Evolutionary conservation across 2,797 vertebrate genomes (phyloP).

Genomic region (Prunella strophiata): DNA sequence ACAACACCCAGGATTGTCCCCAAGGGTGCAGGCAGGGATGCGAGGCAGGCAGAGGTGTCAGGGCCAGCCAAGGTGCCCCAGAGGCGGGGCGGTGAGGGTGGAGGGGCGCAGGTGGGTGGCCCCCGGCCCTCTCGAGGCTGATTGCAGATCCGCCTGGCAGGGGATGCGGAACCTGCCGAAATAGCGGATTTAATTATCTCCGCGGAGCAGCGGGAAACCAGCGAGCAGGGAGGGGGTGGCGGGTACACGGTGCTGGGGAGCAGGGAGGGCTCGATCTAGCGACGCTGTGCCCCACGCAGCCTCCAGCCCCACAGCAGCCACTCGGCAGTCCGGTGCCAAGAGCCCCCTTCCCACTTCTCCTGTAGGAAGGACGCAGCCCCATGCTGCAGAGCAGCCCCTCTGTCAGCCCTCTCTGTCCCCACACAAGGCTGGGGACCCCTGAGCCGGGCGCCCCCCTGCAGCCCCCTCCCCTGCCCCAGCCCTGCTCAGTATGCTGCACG

Average conservation of each 20-base stretch:
- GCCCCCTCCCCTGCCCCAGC: background rate
- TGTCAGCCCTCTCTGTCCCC: background rate
- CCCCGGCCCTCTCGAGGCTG: slow-evolving; percentile 21
- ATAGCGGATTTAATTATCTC: slow-evolving; percentile 69
- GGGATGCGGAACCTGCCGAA: slow-evolving; percentile 68
- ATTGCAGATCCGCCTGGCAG: slow-evolving; percentile 65
- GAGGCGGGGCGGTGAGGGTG: background rate
- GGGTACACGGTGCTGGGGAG: background rate
- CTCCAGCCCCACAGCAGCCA: background rate
- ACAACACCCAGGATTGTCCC: background rate
- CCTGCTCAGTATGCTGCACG: slow-evolving; percentile 46
- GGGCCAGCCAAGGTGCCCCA: background rate
- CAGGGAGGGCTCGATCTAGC: background rate
- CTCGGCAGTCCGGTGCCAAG: rapidly evolving
- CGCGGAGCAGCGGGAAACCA: slow-evolving; percentile 46
- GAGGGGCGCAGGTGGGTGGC: background rate
- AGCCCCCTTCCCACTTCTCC: background rate
- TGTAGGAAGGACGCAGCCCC: background rate
- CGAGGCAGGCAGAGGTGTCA: background rate
- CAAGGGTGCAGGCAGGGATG: background rate
- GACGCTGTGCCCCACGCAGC: background rate
- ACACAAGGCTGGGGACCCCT: background rate
- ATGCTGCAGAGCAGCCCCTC: background rate
- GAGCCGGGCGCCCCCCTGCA: background rate
- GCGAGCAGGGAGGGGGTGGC: background rate